phyloP scores from a whole-genome alignment of 2,888 invertebrate genomes.

The Rhimphoctona megacephalus region DNA sequence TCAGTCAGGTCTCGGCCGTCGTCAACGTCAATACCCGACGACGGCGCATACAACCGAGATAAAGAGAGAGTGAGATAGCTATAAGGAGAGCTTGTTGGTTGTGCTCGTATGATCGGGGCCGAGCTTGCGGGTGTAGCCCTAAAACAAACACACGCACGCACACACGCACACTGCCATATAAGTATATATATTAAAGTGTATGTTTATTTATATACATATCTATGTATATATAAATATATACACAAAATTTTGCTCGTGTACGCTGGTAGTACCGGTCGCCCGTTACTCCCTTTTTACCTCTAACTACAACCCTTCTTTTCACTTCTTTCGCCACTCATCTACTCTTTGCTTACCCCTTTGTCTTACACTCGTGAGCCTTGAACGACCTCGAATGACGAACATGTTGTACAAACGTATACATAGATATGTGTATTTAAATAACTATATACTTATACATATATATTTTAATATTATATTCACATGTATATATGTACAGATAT shows the following conservation, averaged over 20 bases:
- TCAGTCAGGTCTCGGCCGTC: constrained; percentile 84
- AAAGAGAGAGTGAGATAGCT: constrained; percentile 42
- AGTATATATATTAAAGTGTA: constrained; percentile 4
- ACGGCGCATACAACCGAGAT: constrained; percentile 58
- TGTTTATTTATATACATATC: constrained; percentile 15
- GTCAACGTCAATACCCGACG: constrained; percentile 82
- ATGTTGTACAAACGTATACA: constrained; percentile 15
- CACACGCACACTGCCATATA: constrained; percentile 1
- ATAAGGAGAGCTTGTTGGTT: constrained; percentile 19
- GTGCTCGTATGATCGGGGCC: constrained; percentile 48
- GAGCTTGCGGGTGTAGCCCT: constrained; percentile 55
- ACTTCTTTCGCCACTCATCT: background rate
- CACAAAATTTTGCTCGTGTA: constrained; percentile 20
- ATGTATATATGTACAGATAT: constrained; percentile 13
- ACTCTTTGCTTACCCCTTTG: constrained; percentile 12
- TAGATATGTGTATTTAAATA: background rate
- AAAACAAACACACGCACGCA: constrained; percentile 36
- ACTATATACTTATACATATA: background rate
- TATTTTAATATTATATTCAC: background rate
- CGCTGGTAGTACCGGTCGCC: constrained; percentile 38
- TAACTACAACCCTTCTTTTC: constrained; percentile 18
- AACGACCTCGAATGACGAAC: constrained; percentile 50
- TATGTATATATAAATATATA: constrained; percentile 16
- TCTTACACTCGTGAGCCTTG: constrained; percentile 40
- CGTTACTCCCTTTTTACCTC: constrained; percentile 33